phyloP scores from a whole-genome alignment of 2,113 vertebrate genomes.

The Pollimyrus isidori region DNA sequence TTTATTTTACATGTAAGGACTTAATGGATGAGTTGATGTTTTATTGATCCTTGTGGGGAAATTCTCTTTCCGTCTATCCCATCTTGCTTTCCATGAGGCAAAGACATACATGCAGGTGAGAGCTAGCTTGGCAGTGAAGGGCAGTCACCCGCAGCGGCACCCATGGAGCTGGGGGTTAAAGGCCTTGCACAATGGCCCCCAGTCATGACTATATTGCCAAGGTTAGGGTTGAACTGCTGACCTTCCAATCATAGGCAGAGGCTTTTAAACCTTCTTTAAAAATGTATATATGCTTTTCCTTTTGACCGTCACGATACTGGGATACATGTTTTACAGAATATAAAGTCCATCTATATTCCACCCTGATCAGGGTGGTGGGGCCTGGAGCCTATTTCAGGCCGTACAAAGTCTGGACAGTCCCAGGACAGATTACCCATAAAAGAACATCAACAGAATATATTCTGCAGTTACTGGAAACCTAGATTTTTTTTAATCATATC shows the following conservation, averaged over 20 bases:
- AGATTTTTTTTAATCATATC: background rate
- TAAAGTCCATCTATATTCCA: background rate
- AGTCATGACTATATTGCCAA: background rate
- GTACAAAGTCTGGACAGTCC: background rate
- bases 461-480: background rate
- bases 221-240: background rate
- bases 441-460: background rate
- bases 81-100: background rate
- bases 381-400: background rate
- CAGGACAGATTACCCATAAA: background rate
- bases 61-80: background rate
- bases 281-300: background rate
- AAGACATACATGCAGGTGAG: background rate
- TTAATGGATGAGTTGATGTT: background rate
- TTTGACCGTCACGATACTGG: background rate
- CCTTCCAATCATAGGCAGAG: background rate
- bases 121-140: background rate
- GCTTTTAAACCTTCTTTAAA: background rate
- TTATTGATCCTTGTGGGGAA: background rate
- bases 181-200: background rate
- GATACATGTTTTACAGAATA: background rate
- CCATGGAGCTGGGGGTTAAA: background rate
- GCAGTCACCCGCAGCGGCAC: background rate
- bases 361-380: background rate
- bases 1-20: background rate